phyloP scores from a whole-genome alignment of 53 echinoderm and acorn worm genomes.

The Temnopleurus reevesii region DNA sequence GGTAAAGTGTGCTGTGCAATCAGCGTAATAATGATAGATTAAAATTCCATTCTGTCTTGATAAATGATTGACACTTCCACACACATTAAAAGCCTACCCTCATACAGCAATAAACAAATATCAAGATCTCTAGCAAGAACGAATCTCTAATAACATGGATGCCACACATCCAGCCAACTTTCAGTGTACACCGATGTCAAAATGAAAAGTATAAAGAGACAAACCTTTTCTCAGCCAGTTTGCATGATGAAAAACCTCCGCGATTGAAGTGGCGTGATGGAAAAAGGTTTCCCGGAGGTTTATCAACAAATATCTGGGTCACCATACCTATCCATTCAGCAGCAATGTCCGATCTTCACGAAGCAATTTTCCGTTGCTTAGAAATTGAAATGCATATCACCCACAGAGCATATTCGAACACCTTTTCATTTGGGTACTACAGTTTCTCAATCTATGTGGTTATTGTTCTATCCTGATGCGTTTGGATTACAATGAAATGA shows the following conservation, averaged over 20 bases:
- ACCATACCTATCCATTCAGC: neutral
- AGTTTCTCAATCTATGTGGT: neutral
- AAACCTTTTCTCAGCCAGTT: constrained; percentile 20
- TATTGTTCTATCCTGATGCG: neutral
- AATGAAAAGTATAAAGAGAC: neutral
- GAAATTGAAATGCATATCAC: neutral
- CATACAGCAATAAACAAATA: no score
- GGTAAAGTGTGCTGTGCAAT: no score
- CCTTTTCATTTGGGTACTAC: neutral
- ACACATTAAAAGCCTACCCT: no score
- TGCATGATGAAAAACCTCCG: neutral
- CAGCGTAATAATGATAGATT: no score
- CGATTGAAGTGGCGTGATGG: neutral
- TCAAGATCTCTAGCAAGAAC: no score
- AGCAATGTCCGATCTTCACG: neutral
- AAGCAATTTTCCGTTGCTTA: neutral
- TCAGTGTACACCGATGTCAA: neutral
- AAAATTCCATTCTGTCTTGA: no score
- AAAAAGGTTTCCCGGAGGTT: neutral
- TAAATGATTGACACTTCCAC: no score
- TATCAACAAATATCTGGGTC: constrained; percentile 10
- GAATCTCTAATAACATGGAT: neutral
- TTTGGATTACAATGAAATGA: neutral
- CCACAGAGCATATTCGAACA: neutral
- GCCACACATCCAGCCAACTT: neutral